Evolutionary conservation across 2,888 invertebrate genomes (phyloP).

Genomic region (Tiliacea aurago): DNA sequence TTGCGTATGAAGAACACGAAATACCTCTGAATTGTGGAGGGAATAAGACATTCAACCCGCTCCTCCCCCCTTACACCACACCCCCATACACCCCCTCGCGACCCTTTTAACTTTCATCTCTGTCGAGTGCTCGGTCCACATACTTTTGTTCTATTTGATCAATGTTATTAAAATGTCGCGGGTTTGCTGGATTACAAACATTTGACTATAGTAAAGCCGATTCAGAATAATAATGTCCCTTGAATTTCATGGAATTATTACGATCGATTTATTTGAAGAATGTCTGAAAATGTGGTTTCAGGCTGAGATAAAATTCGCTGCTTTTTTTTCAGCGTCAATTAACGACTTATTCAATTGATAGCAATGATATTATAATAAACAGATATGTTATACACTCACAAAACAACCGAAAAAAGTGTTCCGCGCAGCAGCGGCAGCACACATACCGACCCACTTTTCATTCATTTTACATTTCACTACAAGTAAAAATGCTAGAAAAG

Average conservation of each 20-base stretch:
- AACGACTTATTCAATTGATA: neutral
- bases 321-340: neutral
- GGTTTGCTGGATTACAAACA: conserved; percentile 87
- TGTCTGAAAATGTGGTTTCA: conserved; percentile 7
- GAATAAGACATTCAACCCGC: conserved; percentile 90
- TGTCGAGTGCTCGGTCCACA: conserved; percentile 91
- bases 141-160: conserved; percentile 91
- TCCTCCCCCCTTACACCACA: conserved; percentile 72
- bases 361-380: too few relatives aligned
- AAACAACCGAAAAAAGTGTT: too few relatives aligned
- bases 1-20: conserved; percentile 91
- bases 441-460: too few relatives aligned
- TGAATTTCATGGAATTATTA: conserved; percentile 43
- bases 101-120: conserved; percentile 91
- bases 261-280: conserved; percentile 32
- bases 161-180: conserved; percentile 91
- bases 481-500: too few relatives aligned
- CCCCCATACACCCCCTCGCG: conserved; percentile 78
- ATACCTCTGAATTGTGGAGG: conserved; percentile 91
- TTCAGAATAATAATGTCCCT: conserved; percentile 66
- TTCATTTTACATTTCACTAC: too few relatives aligned
- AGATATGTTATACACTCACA: too few relatives aligned
- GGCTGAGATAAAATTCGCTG: conserved; percentile 5
- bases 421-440: too few relatives aligned
- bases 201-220: conserved; percentile 85